Evolutionary conservation across 1,140 invertebrate species (phyloP).

Genomic region (Aphidius gifuensis): DNA sequence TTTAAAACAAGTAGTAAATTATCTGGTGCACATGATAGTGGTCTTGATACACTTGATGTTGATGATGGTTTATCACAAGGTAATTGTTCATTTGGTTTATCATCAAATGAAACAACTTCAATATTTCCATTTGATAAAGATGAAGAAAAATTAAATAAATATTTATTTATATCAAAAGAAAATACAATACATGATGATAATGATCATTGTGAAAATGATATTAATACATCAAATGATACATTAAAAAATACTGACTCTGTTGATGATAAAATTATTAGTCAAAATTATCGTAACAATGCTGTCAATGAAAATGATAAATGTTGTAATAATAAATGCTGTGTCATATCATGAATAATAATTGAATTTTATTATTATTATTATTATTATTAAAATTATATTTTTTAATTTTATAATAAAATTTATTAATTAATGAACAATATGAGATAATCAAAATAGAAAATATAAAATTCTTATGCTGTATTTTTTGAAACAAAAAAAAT

Average conservation of each 20-base stretch:
- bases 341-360: conserved; percentile 36
- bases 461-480: conserved; percentile 4
- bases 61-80: conserved; percentile 24
- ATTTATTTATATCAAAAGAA: background rate
- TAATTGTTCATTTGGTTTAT: conserved; percentile 17
- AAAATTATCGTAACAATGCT: conserved; percentile 41
- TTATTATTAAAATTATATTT: conserved; percentile 11
- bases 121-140: conserved; percentile 12
- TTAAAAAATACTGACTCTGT: conserved; percentile 26
- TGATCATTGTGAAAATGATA: conserved; percentile 21
- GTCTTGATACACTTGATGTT: conserved; percentile 23
- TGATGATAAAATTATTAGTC: conserved; percentile 36
- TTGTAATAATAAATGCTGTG: conserved; percentile 42
- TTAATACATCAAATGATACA: conserved; percentile 37
- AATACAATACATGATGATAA: background rate
- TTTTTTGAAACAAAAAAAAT: conserved; percentile 1
- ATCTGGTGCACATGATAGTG: conserved; percentile 24
- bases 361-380: background rate
- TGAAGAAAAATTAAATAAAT: conserved; percentile 14
- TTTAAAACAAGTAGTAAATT: conserved; percentile 17
- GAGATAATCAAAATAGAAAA: background rate
- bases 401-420: conserved; percentile 14
- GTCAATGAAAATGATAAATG: conserved; percentile 36
- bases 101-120: conserved; percentile 25
- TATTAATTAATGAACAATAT: conserved; percentile 1